Conservation (phyloP, 2,888 invertebrate genomes). For the Lithophane socia region DNA sequence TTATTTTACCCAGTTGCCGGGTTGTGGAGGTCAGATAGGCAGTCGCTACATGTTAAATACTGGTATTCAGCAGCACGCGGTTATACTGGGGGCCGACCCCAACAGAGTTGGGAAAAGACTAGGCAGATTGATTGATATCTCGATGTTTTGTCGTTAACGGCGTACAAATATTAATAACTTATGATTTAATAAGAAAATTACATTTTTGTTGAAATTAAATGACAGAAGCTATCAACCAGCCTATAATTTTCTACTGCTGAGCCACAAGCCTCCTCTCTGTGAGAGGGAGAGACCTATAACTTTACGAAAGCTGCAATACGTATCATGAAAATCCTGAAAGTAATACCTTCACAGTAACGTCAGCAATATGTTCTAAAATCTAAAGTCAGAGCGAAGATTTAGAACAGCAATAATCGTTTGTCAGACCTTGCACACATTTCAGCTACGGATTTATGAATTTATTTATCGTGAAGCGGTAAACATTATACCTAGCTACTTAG, state of each 20-base stretch:
- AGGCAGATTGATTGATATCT: background rate
- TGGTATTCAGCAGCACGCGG: background rate
- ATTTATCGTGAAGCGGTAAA: conserved; percentile 45
- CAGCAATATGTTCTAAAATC: conserved; percentile 28
- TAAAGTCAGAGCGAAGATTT: conserved; percentile 50
- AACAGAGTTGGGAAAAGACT: background rate
- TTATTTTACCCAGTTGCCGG: no score
- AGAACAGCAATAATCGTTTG: conserved; percentile 59
- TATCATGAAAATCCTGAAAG: background rate
- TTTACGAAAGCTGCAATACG: background rate
- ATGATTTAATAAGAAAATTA: background rate
- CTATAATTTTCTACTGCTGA: background rate
- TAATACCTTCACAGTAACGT: conserved; percentile 18
- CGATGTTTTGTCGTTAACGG: background rate
- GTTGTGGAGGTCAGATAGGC: background rate
- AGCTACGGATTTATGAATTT: conserved; percentile 53
- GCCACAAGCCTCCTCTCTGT: background rate
- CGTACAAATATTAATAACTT: background rate
- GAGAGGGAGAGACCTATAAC: background rate
- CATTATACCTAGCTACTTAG: conserved; percentile 23
- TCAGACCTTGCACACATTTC: conserved; percentile 51
- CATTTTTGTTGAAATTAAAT: background rate
- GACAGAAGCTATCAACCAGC: background rate
- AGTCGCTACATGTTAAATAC: background rate
- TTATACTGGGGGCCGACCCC: background rate